Evolutionary conservation across 2,888 invertebrate genomes (phyloP).

Genomic region (Trachelus tabidus): DNA sequence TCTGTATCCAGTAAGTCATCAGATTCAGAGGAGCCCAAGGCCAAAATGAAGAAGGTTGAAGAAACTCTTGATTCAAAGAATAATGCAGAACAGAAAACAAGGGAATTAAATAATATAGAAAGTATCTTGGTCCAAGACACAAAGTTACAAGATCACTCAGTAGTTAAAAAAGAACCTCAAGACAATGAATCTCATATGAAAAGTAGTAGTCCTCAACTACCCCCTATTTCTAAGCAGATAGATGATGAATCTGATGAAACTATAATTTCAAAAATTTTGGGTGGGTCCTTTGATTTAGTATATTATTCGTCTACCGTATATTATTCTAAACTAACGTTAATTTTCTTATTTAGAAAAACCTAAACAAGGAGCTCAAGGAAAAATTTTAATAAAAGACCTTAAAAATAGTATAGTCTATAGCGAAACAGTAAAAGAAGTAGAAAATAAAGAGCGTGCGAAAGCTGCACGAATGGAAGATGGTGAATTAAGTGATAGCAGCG

Average conservation of each 20-base stretch:
- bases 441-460: conserved; percentile 72
- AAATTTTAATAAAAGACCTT: conserved; percentile 77
- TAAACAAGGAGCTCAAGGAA: conserved; percentile 65
- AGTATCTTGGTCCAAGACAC: conserved; percentile 2
- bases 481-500: conserved; percentile 68
- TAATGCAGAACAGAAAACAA: not conserved
- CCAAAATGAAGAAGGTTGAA: conserved; percentile 35
- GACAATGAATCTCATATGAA: conserved; percentile 53
- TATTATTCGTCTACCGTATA: not conserved
- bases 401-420: conserved; percentile 77
- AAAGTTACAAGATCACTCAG: not conserved
- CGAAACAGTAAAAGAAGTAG: conserved; percentile 74
- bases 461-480: conserved; percentile 75
- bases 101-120: conserved; percentile 12
- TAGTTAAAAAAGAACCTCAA: conserved; percentile 17
- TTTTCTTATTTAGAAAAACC: not conserved
- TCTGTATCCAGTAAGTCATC: conserved; percentile 44
- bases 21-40: conserved; percentile 40
- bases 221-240: conserved; percentile 62
- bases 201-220: conserved; percentile 42
- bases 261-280: conserved; percentile 51
- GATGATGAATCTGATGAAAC: conserved; percentile 65
- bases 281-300: conserved; percentile 35
- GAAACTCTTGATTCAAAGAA: conserved; percentile 28
- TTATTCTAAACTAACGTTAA: not conserved